Conservation (phyloP, 2,113 vertebrate species). For the Salminus brasiliensis region DNA sequence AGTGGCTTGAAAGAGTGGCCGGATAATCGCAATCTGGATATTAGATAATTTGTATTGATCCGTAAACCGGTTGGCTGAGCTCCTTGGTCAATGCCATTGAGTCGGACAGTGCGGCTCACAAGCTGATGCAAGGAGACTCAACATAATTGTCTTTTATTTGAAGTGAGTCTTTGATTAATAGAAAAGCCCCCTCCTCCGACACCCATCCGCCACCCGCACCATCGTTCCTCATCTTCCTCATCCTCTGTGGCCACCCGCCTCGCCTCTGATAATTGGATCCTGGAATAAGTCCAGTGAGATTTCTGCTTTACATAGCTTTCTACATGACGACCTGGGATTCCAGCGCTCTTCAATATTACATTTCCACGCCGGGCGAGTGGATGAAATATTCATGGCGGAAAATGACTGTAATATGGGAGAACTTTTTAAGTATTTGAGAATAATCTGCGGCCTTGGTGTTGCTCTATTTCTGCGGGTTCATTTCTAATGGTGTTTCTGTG, state of each 20-base stretch:
- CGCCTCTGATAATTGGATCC: conserved; percentile 47
- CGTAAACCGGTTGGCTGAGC: conserved; percentile 6
- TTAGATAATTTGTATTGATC: conserved; percentile 36
- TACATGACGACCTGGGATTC: conserved; percentile 48
- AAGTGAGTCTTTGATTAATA: conserved; percentile 5
- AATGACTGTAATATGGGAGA: conserved; percentile 51
- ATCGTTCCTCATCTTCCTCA: too few relatives aligned
- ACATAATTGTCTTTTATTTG: conserved; percentile 34
- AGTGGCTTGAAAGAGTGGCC: background rate
- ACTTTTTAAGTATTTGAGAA: conserved; percentile 48
- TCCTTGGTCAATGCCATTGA: background rate
- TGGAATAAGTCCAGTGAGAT: conserved; percentile 47
- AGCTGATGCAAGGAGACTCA: conserved; percentile 20
- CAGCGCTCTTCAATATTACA: conserved; percentile 51
- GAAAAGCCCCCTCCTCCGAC: background rate
- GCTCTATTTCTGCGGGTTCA: background rate
- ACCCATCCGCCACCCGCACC: background rate
- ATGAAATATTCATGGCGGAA: conserved; percentile 56
- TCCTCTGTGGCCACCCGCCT: conserved; percentile 29
- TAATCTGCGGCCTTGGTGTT: conserved; percentile 17
- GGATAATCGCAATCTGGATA: conserved; percentile 16
- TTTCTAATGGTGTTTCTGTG: conserved; percentile 12
- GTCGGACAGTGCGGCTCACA: background rate
- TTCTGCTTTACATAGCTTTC: conserved; percentile 43
- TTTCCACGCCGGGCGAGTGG: conserved; percentile 13